Evolutionary conservation across 2,113 vertebrate genomes (phyloP), one percentile per base, ranked within the genome.

Genomic region (Lophius piscatorius): DNA sequence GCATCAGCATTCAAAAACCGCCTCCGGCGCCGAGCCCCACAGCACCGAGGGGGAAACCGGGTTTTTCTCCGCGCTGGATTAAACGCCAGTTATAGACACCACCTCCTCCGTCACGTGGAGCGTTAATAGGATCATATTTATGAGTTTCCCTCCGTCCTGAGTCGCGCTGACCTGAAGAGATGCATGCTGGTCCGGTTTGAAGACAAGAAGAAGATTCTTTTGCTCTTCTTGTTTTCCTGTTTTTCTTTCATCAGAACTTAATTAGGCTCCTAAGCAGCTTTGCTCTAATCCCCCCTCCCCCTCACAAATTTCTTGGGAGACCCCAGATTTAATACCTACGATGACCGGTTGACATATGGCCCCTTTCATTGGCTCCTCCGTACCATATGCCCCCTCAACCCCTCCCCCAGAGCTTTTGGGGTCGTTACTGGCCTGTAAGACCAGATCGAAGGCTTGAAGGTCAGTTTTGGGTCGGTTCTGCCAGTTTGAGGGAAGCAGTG

Each of bases 401-500:
- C 18, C 31, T 28, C 26, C 36, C 21, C 1, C 0, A 39, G 44
- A 50, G 36, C 48, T 20, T 47, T 38, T 49, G 9, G 58, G 33
- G 41, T 20, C 54, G 20, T 14, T 67, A 24, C 26, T 58, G 17
- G 33, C 28, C 29, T 55, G 34, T 39, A 23, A 38, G 1, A 0
- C 44, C 29, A 54, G 14, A 10, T 46, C 70, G 36, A 29, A 6
- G 4, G 2, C 39, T 46, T 67, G 24, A 39, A 45, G 28, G 29
- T 72, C 49, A 58, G 9, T 0, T 36, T 63, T 76, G 24, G 17
- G 23, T 50, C 9, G 0, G 46, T 26, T 73, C 42, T 14, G 35
- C 39, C 26, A 54, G 49, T 83, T 89, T 90, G 76, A 81, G 84
- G 69, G 71, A 86, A 87, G 83, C 34, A 5, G 82, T 78, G 83